Conservation (phyloP, 2,888 invertebrate species). For the Anarsia innoxiella region DNA sequence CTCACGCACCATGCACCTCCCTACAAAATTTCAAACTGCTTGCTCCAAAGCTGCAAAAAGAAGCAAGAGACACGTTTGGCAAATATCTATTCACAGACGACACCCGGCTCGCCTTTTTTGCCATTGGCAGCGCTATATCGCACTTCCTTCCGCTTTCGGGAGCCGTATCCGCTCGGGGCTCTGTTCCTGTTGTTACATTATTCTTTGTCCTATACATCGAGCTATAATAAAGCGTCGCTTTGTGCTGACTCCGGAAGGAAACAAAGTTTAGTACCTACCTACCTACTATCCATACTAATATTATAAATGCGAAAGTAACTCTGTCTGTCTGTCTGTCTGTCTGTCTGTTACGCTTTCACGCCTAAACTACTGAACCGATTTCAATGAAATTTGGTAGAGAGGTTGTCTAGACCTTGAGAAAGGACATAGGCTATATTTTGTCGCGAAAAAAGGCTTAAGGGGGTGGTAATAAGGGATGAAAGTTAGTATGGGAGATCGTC, state of each 20-base stretch:
- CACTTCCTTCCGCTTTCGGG: slow-evolving; percentile 36
- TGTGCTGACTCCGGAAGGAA: slow-evolving; percentile 1
- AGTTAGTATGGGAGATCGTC: no score
- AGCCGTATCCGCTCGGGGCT: slow-evolving; percentile 16
- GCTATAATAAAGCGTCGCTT: slow-evolving; percentile 7
- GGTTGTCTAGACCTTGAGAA: no score
- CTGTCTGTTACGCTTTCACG: no score
- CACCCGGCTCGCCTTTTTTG: slow-evolving; percentile 41
- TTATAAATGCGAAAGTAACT: no score
- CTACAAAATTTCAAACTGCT: slow-evolving; percentile 44
- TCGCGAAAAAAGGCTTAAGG: no score
- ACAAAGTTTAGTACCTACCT: not conserved
- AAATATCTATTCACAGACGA: slow-evolving; percentile 48
- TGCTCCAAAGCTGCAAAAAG: slow-evolving; percentile 53
- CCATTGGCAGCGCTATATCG: slow-evolving; percentile 39
- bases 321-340: no score
- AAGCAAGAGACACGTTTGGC: slow-evolving; percentile 57
- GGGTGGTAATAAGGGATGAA: no score
- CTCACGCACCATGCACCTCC: slow-evolving; percentile 56
- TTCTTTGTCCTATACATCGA: no score
- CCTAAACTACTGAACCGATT: no score
- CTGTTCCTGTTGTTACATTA: slow-evolving; percentile 7
- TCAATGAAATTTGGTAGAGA: no score
- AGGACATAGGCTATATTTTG: no score
- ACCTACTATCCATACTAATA: no score